Evolutionary conservation across 2,888 invertebrate species (phyloP), one percentile per base, ranked within the genome.

Genomic region (Atrina japonica): DNA sequence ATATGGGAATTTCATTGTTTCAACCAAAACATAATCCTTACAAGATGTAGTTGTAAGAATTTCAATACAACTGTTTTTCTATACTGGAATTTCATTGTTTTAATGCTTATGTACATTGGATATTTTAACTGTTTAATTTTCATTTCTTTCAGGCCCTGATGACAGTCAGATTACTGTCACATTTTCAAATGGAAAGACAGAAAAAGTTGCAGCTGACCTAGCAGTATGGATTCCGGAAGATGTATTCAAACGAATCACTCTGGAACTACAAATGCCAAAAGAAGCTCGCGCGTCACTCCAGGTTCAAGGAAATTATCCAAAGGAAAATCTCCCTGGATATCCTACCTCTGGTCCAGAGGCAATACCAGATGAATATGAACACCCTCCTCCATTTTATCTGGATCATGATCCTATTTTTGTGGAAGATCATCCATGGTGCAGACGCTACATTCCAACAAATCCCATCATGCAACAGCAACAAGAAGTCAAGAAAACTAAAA

Each of bases 191-290:
- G 88, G 90, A 14, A 83, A 82, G 63, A 86, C 88, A 21, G 84
- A 78, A n/a, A 82, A 78, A 40, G 80, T 89, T 5, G 66, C 81
- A 1, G 52, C 58, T 6, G 80, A 86, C 66, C 75, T 72, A 18
- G 88, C 88, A 14, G 77, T 89, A 21, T 90, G 90, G 90, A 83
- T 90, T 6, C 90, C 90, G 2, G 76, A 77, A 30, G 76, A 82
- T 16, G 81, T 90, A 58, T 89, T 85, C 71, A 88, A 90, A 61
- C 76, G 90, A 27, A 76, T 89, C 3, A 75, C 84, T 1, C 81
- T 89, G 63, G 89, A 90, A 64, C 77, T 90, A 3, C 83, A 87
- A 63, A 87, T 90, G 82, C 89, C 90, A 5, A 69, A 66, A n/a
- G 85, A 84, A 43, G 86, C 88, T 3, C 78, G 90, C 27, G 71